A percentile compares a stretch with the other conserved stretches of the same genome.
Evolutionary conservation across 2,113 vertebrate species (phyloP).

Genomic region (Boulengeromyrus knoepffleri): DNA sequence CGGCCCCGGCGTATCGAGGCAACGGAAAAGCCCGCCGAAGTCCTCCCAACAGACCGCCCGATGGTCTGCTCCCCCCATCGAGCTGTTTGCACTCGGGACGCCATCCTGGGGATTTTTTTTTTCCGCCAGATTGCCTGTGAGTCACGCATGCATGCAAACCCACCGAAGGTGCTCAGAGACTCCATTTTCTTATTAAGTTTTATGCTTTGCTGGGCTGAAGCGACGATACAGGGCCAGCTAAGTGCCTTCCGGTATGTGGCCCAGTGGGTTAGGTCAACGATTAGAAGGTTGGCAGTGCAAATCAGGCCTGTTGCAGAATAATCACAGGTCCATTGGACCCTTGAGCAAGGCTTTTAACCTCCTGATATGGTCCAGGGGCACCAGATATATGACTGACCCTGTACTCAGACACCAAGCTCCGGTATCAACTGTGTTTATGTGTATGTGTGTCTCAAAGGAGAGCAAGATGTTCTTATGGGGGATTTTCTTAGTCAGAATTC

Average conservation of each 20-base stretch:
- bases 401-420: not conserved
- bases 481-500: not conserved
- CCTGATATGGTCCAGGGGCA: not conserved
- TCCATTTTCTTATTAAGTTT: slow-evolving; percentile 14
- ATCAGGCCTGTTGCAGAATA: not conserved
- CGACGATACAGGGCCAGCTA: too few relatives aligned
- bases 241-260: not conserved
- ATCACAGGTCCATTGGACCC: not conserved
- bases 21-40: not conserved
- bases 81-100: not conserved
- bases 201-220: not conserved
- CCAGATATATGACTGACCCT: not conserved
- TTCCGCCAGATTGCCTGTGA: slow-evolving; percentile 60
- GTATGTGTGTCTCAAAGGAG: not conserved
- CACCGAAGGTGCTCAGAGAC: not conserved
- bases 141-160: slow-evolving; percentile 33
- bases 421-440: not conserved
- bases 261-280: not conserved
- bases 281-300: not conserved
- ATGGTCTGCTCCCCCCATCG: not conserved
- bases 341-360: not conserved
- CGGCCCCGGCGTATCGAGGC: not conserved
- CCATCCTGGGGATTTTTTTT: slow-evolving; percentile 54
- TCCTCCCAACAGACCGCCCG: not conserved
- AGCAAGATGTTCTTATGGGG: not conserved